These are phyloP conservation scores for Ptychobarbus kaznakovi DNA, from an alignment of 2,797 vertebrate species.

Conservation along the genomic window DNA sequence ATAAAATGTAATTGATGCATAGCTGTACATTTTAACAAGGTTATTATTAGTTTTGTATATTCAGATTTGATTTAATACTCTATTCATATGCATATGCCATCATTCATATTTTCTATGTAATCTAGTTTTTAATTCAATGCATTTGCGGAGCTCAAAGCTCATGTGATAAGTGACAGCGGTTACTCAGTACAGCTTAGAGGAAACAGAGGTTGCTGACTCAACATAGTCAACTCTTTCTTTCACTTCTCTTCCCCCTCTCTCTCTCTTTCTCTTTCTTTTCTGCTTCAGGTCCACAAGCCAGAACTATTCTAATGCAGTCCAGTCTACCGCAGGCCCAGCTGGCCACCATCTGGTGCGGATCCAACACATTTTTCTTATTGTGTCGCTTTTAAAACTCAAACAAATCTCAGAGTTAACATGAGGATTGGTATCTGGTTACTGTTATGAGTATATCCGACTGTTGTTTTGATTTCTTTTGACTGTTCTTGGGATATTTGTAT, in stretches of 20 bases:
- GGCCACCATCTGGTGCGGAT: constrained; percentile 93
- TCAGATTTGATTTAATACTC: not conserved
- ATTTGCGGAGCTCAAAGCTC: not conserved
- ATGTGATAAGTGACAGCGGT: constrained; percentile 33
- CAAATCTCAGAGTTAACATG: not conserved
- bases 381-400: constrained; percentile 9
- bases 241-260: not conserved
- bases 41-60: not conserved
- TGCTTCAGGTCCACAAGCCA: constrained; percentile 91
- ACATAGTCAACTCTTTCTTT: constrained; percentile 14
- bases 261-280: constrained; percentile 10
- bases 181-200: constrained; percentile 18
- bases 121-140: not conserved
- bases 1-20: not conserved
- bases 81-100: not conserved
- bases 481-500: constrained; percentile 8
- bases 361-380: not conserved
- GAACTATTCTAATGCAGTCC: constrained; percentile 98
- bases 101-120: not conserved
- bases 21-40: not conserved
- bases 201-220: constrained; percentile 33
- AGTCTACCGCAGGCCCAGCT: constrained; percentile 96
- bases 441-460: not conserved
- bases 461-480: constrained; percentile 17
- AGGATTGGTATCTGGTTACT: not conserved